Base-by-base conservation (phyloP, 1,140 invertebrate genomes). In the Phenacoccus solenopsis region DNA sequence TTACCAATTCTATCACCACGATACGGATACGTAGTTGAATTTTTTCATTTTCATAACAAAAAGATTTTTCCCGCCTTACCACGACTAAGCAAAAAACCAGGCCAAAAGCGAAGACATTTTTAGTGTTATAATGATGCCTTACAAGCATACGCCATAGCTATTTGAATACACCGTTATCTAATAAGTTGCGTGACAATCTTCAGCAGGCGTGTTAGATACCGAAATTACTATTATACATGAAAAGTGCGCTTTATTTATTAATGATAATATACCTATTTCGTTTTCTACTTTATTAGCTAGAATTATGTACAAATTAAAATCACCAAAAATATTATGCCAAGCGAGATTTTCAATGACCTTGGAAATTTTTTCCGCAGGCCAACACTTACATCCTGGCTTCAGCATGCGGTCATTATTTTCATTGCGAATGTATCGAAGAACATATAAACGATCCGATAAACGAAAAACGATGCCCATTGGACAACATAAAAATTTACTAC, bases 221-320 rank as follows among this genome's bases (percentile, higher is more conserved):
- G 38, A 49, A 49, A 49, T 49, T 49, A 49, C 38, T 49, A n/a
- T 49, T 49, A 49, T 49, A 49, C 38, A 49, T 49, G 38, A 49
- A 49, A 49, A 49, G 38, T n/a, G n/a, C 5, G 38, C 38, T 49
- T 49, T 49, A 49, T 49, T 49, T 49, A 49, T 49, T 49, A 49
- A 49, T 49, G 38, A 49, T 49, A 49, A 49, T 49, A 49, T 32
- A 32, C n/a, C n/a, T 49, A 49, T 49, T 49, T 49, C 38, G 38
- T 49, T 49, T n/a, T 49, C 38, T n/a, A 49, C 38, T 49, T 49
- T 49, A 49, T 49, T 49, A 49, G 38, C 38, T n/a, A n/a, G 16
- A 49, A 49, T 49, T 32, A 32, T 32, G 13, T n/a, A n/a, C 12
- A n/a, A 9, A 49, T 49, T 3, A 49, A 49, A 16, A 16, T 49